Conservation (phyloP, 2,113 vertebrate genomes). For the Alectura lathami region DNA sequence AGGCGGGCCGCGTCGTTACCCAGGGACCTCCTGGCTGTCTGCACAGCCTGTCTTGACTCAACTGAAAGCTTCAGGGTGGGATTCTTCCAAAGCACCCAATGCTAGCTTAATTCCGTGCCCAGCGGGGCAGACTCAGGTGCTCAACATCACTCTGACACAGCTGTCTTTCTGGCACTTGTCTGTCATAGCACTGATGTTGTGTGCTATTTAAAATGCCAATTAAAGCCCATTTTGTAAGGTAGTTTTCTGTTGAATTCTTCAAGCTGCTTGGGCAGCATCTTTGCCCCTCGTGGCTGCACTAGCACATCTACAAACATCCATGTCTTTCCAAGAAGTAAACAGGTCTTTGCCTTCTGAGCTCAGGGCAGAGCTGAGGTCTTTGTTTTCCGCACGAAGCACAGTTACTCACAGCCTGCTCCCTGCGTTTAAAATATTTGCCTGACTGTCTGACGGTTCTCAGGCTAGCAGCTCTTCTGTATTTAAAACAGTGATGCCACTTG, state of each 20-base stretch:
- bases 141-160: not conserved
- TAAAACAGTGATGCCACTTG: not conserved
- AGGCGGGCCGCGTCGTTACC: not conserved
- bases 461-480: not conserved
- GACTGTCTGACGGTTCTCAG: not conserved
- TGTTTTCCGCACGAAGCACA: not conserved
- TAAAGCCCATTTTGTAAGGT: not conserved
- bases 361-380: not conserved
- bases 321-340: not conserved
- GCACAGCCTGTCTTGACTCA: not conserved
- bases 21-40: not conserved
- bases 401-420: not conserved
- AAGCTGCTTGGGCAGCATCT: not conserved
- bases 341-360: not conserved
- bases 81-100: not conserved
- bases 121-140: accelerated
- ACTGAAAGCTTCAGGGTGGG: not conserved
- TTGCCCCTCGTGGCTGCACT: not conserved
- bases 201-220: not conserved
- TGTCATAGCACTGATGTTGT: not conserved
- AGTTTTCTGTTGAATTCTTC: not conserved
- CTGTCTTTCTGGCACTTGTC: not conserved
- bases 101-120: not conserved
- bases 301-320: not conserved
- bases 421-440: not conserved